Base-by-base conservation (phyloP, 2,888 invertebrate species). In the Endotricha flammealis region DNA sequence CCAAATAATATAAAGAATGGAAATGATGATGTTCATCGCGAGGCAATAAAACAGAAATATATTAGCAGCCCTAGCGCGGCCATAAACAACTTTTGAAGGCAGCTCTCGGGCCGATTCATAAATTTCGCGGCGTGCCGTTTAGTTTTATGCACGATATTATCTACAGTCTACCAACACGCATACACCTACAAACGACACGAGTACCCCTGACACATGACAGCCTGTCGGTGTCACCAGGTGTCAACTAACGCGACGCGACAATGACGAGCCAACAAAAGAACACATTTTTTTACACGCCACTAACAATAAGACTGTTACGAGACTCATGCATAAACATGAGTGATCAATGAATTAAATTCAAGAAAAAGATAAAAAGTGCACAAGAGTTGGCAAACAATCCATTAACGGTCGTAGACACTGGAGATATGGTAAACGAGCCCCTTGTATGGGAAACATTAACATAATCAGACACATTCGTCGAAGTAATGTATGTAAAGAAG, bases 51-150 rank as follows among this genome's bases (percentile, higher is more conserved):
- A 72, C 69, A 63, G 64, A 69, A 72, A 68, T 70, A 68, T 63
- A 73, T 69, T 68, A 68, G 72, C 69, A 82, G 59, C 85, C 85
- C 85, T 82, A 70, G 56, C 56, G 61, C 51, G 41, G 73, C 64
- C 64, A 81, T 85, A 85, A 83, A 86, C 81, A 78, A 83, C 73
- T 75, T 81, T 80, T 78, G 83, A 85, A 82, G 81, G 82, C 81
- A 79, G 72, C 74, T 73, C 72, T 64, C 64, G 49, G 61, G 67
- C 62, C 69, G 79, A 79, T 81, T 81, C 82, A 85, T 85, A 85
- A 83, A 83, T 82, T 79, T 75, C 62, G 65, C 72, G 60, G 74
- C 77, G 77, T 74, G 75, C 73, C 78, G 73, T 77, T 82, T 80
- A 78, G 80, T 79, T 81, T 78, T 80, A 78, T 75, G 71, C 64